Percentiles rank a stretch among this genome's conserved stretches.
Evolutionary conservation across 2,888 invertebrate species (phyloP).

Genomic region (Dusona sp.): DNA sequence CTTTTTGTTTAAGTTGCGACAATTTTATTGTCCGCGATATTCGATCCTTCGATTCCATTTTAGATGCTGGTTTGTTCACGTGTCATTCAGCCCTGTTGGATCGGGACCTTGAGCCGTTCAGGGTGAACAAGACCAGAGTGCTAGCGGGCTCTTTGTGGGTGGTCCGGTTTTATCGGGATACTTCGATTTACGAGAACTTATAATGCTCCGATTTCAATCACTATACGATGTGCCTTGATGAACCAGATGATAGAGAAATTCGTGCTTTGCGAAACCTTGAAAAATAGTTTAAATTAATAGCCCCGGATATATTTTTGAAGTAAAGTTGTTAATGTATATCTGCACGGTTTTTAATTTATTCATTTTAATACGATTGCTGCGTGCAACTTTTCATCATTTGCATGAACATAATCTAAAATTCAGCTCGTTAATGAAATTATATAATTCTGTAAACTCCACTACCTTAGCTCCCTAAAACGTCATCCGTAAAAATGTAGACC

Average conservation of each 20-base stretch:
- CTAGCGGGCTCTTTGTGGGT: slow-evolving; percentile 46
- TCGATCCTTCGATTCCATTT: slow-evolving; percentile 74
- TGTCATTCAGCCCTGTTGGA: slow-evolving; percentile 21
- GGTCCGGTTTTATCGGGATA: slow-evolving; percentile 54
- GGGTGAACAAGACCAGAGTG: slow-evolving; percentile 69
- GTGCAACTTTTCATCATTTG: neutral
- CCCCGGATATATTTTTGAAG: slow-evolving; percentile 15
- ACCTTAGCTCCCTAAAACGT: too few relatives aligned
- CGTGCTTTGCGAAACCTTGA: slow-evolving; percentile 18
- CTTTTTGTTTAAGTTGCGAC: neutral
- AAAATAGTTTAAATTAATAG: slow-evolving; percentile 24
- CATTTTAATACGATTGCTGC: neutral
- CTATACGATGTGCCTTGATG: neutral
- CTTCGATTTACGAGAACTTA: slow-evolving; percentile 40
- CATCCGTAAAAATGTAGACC: too few relatives aligned
- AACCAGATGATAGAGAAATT: slow-evolving; percentile 5
- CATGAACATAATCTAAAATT: neutral
- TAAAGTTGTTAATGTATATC: neutral
- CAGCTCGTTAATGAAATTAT: neutral
- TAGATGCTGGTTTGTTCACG: slow-evolving; percentile 53
- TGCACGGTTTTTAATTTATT: neutral
- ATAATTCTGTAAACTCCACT: too few relatives aligned
- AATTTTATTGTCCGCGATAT: slow-evolving; percentile 70
- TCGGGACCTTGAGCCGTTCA: slow-evolving; percentile 64
- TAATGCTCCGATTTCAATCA: slow-evolving; percentile 30